A percentile compares a stretch with the other conserved stretches of the same genome.
Conservation (phyloP, 2,888 invertebrate genomes). For the Cabera pusaria region DNA sequence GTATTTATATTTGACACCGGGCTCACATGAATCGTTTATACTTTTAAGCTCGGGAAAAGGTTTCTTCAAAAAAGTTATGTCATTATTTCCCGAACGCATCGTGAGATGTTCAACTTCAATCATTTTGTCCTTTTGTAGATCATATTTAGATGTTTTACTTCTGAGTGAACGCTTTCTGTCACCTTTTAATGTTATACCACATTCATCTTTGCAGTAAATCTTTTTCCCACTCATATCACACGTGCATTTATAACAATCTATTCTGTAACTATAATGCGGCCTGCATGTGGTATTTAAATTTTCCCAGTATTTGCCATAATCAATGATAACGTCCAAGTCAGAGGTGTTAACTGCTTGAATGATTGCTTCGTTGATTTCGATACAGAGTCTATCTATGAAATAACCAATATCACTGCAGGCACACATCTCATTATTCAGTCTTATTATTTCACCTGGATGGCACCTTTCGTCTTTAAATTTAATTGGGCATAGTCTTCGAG, state of each 20-base stretch:
- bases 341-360: constrained; percentile 35
- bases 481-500: constrained; percentile 42
- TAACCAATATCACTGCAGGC: constrained; percentile 49
- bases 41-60: constrained; percentile 37
- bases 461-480: constrained; percentile 47
- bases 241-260: constrained; percentile 51
- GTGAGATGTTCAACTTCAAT: too few species aligned
- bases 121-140: too few species aligned
- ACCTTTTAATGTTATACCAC: too few species aligned
- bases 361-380: constrained; percentile 29
- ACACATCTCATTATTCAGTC: constrained; percentile 45
- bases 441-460: constrained; percentile 44
- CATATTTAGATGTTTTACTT: too few species aligned
- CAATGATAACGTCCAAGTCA: constrained; percentile 33
- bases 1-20: constrained; percentile 45
- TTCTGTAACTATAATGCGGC: constrained; percentile 22
- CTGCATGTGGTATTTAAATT: constrained; percentile 19
- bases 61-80: too few species aligned
- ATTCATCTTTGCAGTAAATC: too few species aligned
- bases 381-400: constrained; percentile 51
- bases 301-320: constrained; percentile 29
- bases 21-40: constrained; percentile 36
- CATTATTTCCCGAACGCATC: too few species aligned
- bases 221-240: constrained; percentile 28
- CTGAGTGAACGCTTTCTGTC: too few species aligned